Percentiles rank a stretch among this genome's conserved stretches.
These are phyloP conservation scores for Eupithecia pulchellata DNA, from an alignment of 2,888 invertebrate species.

Conservation along the genomic window DNA sequence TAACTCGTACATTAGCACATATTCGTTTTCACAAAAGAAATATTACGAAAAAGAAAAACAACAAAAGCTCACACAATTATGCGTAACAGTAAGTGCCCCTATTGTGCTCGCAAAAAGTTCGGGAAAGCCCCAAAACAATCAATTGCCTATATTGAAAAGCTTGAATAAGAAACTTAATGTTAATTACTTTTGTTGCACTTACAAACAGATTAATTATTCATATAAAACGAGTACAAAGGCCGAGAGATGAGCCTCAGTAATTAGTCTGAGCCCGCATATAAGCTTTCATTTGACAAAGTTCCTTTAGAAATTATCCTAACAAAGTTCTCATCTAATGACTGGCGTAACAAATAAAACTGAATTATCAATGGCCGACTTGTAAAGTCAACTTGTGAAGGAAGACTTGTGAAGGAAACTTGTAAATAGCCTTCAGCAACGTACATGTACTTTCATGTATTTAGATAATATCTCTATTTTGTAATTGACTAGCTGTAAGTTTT, in stretches of 20 bases:
- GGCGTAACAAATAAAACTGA: conserved; percentile 64
- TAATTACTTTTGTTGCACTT: conserved; percentile 46
- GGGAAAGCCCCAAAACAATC: conserved; percentile 41
- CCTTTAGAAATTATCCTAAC: conserved; percentile 56
- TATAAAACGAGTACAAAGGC: conserved; percentile 44
- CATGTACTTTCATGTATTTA: too few relatives aligned
- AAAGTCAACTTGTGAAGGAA: too few relatives aligned
- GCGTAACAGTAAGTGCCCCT: conserved; percentile 41
- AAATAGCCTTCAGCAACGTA: too few relatives aligned
- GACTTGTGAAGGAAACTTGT: too few relatives aligned
- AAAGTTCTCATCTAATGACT: conserved; percentile 61
- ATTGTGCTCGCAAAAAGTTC: conserved; percentile 44
- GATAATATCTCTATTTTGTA: too few relatives aligned
- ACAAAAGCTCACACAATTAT: conserved; percentile 41
- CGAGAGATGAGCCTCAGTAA: conserved; percentile 53
- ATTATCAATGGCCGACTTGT: conserved; percentile 64
- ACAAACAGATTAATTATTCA: conserved; percentile 46
- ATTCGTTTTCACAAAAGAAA: conserved; percentile 39
- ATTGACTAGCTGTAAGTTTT: too few relatives aligned
- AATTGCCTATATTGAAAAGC: conserved; percentile 40
- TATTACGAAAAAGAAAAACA: conserved; percentile 33
- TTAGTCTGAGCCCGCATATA: conserved; percentile 59
- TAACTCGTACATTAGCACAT: conserved; percentile 43
- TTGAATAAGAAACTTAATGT: conserved; percentile 39
- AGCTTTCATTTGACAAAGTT: conserved; percentile 56